Base-by-base conservation (phyloP, 2,113 vertebrate genomes). In the Sebastes fasciatus region DNA sequence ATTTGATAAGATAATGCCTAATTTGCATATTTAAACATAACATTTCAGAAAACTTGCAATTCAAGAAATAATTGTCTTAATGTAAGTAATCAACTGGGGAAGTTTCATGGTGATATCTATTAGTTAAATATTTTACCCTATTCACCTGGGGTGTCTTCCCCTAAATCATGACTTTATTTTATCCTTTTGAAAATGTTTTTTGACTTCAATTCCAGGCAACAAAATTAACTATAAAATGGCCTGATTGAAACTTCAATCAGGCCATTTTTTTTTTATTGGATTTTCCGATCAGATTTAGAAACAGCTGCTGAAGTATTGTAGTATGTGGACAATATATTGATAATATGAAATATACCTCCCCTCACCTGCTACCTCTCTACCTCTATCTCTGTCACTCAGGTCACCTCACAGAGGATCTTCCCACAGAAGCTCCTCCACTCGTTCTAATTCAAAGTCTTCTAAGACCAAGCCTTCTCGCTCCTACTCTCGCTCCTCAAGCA, bases 401-500 rank as follows among this genome's bases (percentile, higher is more conserved):
- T 98, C 98, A 72, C 97, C 97, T 4, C 97, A 97, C 82, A 96
- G 96, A 55, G 96, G 94, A 80, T 97, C 98, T 0, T 96, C 96
- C 6, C 96, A 96, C 91, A 98, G 96, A 58, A 93, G 94, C 86
- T 97, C 97, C 74, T 96, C 80, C 90, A 97, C 87, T 43, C 77
- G 63, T 48, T 88, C 84, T 13, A 40, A 51, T 95, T 96, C 64
- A 92, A 97, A 97, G 7, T 86, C 88, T 0, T 86, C 80, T 0
- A 87, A 82, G 82, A 72, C 81, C 74, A 91, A 90, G 13, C 80
- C 86, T 5, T 85, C 88, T 57, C 87, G 96, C 80, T 96, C 96
- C 11, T 97, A 97, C 96, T 97, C 73, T 94, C 96, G 66, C 79
- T 98, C 85, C 91, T 97, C 92, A 43, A 98, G 97, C n/a, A 97